These are phyloP conservation scores for Chondrosia reniformis DNA, from an alignment of 37 sponge, comb jelly and placozoan genomes.

Conservation along the genomic window DNA sequence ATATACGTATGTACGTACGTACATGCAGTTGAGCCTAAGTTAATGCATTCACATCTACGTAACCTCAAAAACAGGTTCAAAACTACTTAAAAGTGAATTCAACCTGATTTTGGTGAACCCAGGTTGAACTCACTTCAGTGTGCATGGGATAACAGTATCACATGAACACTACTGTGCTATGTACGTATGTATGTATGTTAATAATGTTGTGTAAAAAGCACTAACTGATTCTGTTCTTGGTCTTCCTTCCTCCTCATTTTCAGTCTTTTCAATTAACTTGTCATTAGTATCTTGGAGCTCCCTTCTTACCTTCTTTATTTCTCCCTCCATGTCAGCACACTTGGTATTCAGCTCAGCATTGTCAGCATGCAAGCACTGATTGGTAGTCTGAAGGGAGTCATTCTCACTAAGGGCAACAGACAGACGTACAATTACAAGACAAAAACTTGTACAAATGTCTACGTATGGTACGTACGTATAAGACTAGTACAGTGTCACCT, in stretches of 20 bases:
- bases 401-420: slow-evolving; percentile 13
- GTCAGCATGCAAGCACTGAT: slow-evolving; percentile 16
- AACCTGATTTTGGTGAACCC: no score
- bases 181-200: neutral
- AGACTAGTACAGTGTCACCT: no score
- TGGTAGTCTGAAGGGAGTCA: neutral
- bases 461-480: no score
- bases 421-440: no score
- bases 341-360: neutral
- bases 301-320: slow-evolving; percentile 29
- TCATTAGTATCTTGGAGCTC: slow-evolving; percentile 47
- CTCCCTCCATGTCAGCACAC: slow-evolving; percentile 26
- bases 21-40: neutral
- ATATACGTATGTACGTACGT: neutral
- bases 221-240: slow-evolving; percentile 8
- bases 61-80: no score
- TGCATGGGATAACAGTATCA: no score
- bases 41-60: no score
- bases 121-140: no score
- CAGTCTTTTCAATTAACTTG: slow-evolving; percentile 1
- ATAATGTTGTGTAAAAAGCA: neutral
- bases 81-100: no score
- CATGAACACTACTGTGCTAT: neutral
- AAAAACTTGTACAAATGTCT: no score
- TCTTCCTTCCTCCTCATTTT: slow-evolving; percentile 16